Conservation (phyloP, 2,888 invertebrate genomes). For the Agriopis aurantiaria region DNA sequence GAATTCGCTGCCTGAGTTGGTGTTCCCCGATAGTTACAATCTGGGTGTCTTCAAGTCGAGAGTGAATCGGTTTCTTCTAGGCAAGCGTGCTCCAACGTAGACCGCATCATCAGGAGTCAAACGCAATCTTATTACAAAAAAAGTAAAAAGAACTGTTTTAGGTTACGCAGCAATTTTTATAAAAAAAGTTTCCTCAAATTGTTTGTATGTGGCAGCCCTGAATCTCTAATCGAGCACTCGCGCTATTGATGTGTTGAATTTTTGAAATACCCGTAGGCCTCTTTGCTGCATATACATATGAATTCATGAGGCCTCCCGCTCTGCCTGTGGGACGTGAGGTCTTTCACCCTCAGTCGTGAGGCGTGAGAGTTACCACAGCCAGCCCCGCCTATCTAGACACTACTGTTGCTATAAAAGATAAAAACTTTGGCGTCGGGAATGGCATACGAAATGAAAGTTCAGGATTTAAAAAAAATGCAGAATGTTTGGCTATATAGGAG, state of each 20-base stretch:
- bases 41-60: too few relatives aligned
- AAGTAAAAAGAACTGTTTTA: too few relatives aligned
- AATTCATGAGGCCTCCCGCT: conserved; percentile 21
- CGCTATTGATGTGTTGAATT: conserved; percentile 70
- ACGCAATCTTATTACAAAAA: too few relatives aligned
- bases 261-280: conserved; percentile 69
- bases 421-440: too few relatives aligned
- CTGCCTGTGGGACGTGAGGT: neutral
- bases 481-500: too few relatives aligned
- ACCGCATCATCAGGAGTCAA: too few relatives aligned
- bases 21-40: too few relatives aligned
- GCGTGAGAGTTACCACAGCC: neutral
- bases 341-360: neutral
- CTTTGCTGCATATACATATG: conserved; percentile 48
- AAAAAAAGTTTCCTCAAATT: neutral
- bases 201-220: conserved; percentile 57
- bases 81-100: too few relatives aligned
- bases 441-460: too few relatives aligned
- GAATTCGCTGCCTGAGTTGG: too few relatives aligned
- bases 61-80: too few relatives aligned
- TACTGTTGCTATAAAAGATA: neutral
- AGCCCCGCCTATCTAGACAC: neutral
- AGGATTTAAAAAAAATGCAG: too few relatives aligned
- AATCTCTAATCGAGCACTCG: conserved; percentile 57
- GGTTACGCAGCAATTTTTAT: neutral